Conservation (phyloP, 2,797 vertebrate species). For the Intellagama lesueurii region DNA sequence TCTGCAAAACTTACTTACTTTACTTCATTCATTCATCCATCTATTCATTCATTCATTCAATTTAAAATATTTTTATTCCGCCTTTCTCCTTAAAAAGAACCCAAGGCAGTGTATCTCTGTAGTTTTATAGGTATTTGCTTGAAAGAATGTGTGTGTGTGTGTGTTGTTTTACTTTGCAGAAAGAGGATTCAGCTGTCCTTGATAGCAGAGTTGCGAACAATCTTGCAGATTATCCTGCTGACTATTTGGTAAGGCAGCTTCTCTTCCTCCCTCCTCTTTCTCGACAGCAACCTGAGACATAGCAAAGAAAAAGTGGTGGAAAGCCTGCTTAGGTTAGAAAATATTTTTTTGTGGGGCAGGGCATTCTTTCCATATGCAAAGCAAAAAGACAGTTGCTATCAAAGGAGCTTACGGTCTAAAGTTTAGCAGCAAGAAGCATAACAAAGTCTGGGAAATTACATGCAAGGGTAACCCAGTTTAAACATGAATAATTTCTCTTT, state of each 20-base stretch:
- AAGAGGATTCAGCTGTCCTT: constrained; percentile 88
- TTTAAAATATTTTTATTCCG: too few species aligned
- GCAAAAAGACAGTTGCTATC: not conserved
- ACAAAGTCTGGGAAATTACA: not conserved
- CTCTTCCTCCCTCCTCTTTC: not conserved
- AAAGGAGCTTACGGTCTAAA: not conserved
- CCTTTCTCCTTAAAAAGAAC: too few species aligned
- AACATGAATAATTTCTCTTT: not conserved
- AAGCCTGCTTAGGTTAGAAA: not conserved
- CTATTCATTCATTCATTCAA: too few species aligned
- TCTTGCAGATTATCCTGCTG: constrained; percentile 72
- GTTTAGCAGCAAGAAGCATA: not conserved
- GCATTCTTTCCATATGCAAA: not conserved
- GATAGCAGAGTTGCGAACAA: constrained; percentile 80
- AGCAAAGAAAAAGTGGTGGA: not conserved
- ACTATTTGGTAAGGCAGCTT: constrained; percentile 73
- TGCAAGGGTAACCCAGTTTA: not conserved
- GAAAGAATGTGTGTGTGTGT: not conserved
- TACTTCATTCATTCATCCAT: not conserved
- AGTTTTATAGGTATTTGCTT: not conserved
- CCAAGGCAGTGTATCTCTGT: not conserved
- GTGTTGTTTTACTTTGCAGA: constrained; percentile 72
- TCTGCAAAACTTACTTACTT: not conserved
- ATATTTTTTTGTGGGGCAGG: not conserved
- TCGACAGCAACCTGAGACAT: not conserved